A percentile compares a stretch with the other conserved stretches of the same genome.
These are phyloP conservation scores for Piaya cayana DNA, from an alignment of 2,113 vertebrate genomes.

Conservation along the genomic window DNA sequence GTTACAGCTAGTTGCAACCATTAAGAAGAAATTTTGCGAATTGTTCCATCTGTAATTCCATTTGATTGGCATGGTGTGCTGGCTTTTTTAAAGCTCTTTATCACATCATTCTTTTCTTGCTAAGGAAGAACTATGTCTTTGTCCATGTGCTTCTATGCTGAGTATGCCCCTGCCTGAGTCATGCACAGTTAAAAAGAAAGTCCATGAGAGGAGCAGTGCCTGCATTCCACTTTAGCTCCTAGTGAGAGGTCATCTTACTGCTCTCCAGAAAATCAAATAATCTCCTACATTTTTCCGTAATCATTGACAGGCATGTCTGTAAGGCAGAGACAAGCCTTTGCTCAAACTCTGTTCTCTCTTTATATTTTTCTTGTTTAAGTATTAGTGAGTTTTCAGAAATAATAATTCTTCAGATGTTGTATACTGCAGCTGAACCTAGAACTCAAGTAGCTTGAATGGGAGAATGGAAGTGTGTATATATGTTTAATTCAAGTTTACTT, in stretches of 20 bases:
- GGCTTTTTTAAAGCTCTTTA: background rate
- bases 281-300: background rate
- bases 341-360: background rate
- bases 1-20: background rate
- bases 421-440: background rate
- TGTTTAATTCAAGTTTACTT: background rate
- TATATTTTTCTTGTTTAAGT: background rate
- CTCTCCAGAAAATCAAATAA: background rate
- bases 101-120: background rate
- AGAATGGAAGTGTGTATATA: background rate
- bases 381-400: background rate
- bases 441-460: background rate
- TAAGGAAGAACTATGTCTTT: background rate
- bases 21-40: background rate
- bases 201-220: background rate
- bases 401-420: background rate
- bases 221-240: background rate
- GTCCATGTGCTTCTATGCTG: background rate
- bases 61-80: background rate
- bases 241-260: background rate
- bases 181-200: background rate
- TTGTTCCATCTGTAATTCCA: background rate
- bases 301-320: background rate
- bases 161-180: background rate
- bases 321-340: background rate